Base-by-base conservation (phyloP, 2,888 invertebrate genomes). In the Scaptomyza parva region DNA sequence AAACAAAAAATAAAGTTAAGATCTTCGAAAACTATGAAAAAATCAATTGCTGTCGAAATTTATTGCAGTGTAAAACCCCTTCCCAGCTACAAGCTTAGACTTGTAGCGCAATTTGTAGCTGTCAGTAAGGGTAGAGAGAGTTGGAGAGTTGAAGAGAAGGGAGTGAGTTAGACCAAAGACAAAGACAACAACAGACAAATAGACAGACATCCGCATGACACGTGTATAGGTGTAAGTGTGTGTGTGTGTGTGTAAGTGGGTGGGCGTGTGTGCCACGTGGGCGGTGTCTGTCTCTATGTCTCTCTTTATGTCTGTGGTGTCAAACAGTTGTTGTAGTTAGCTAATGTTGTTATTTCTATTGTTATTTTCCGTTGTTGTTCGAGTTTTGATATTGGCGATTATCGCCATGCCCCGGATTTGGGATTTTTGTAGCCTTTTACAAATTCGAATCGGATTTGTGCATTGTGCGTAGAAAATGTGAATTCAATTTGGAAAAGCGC, bases 51-150 rank as follows among this genome's bases (percentile, higher is more conserved):
- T 2, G 14, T 5, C 7, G 12, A 20, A 18, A 18, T 22, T 30
- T 54, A 37, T 11, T 30, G 22, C 17, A 64, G 43, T 57, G 43
- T 78, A 43, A 12, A 2, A 37, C 14, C 22, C 17, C 39, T 4
- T 28, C 9, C 17, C 24, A 2, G 9, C 55, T 61, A 53, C 58
- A 71, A 67, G 66, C 78, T 64, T 53, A 65, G 66, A 44, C 68
- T 83, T 88, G 85, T 79, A 70, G 54, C 68, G 69, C 89, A 88
- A 88, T 89, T 89, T 89, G 88, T 83, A 74, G 89, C 84, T 89
- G 85, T 89, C 85, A 83, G 72, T 86, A 79, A 48, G 60, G 60
- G 58, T 45, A 41, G 35, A 62, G 48, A 52, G 48, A 48, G 47
- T n/a, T n/a, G 33, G 20, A 45, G 14, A 40, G 24, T n/a, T n/a